Evolutionary conservation across 2,797 vertebrate species (phyloP), one percentile per base, ranked within the genome.

Genomic region (Xerus rutilus): DNA sequence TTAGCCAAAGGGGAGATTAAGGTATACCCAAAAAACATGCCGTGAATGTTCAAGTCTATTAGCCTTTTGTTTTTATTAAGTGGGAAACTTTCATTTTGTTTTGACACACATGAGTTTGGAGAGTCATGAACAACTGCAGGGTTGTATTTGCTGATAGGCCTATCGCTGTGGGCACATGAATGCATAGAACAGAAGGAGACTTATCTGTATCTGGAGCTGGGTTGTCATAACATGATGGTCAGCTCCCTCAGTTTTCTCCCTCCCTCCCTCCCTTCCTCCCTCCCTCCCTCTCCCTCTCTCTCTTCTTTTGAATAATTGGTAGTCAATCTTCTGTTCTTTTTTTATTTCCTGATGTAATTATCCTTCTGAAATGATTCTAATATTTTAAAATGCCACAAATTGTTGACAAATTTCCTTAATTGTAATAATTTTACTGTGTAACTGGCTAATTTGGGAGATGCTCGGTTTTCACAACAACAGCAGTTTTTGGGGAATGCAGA

Each of bases 1-100:
- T 97, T 97, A 94, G 18, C 98, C 97, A 97, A 97, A 96, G 96
- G 96, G 96, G 93, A 97, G 97, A 96, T 97, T 96, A 97, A 96
- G 96, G 86, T 90, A 64, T 93, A 91, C 93, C 91, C 88, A 67
- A 65, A 95, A 91, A 98, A 91, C 57, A 92, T 97, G 86, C 95
- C 91, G 97, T 98, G 98, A 98, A 97, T 92, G 89, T 93, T 96
- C 88, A 97, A 98, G 93, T 1, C 76, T 74, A 89, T 96, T 97
- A 97, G 95, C 43, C 14, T 97, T 97, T 97, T 91, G 62, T 94
- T 98, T 98, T 98, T 98, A 97, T 97, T 92, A 96, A 97, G 87
- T 97, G 96, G 52, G 94, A 91, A 85, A 25, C 90, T 91, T 96
- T 89, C 28, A 39, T 93, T 97, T 89, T 96, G 91, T 97, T 96